Conservation (phyloP, 2,113 vertebrate genomes). For the Puntigrus tetrazona region DNA sequence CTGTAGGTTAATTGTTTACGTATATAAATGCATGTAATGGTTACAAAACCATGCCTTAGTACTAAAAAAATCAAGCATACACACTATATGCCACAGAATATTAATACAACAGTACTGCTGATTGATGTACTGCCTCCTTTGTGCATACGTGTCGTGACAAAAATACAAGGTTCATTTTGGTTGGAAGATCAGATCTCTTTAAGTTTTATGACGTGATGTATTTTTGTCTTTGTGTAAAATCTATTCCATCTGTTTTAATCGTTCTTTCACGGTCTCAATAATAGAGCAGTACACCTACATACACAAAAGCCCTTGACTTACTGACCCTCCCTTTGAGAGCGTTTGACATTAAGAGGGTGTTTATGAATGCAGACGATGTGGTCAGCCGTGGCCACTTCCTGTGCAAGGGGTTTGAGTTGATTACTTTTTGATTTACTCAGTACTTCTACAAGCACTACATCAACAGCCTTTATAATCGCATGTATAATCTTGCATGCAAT, state of each 20-base stretch:
- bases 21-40: background rate
- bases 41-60: background rate
- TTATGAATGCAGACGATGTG: conserved; percentile 33
- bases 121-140: background rate
- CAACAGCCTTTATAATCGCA: conserved; percentile 4
- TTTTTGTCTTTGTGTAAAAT: conserved; percentile 7
- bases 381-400: conserved; percentile 29
- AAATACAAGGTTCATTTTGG: background rate
- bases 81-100: background rate
- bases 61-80: background rate
- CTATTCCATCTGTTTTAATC: background rate
- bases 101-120: background rate
- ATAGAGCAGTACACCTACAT: background rate
- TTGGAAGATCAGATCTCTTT: background rate
- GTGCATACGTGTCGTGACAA: background rate
- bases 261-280: background rate
- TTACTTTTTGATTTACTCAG: conserved; percentile 31
- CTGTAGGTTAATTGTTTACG: too few species aligned
- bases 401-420: conserved; percentile 15
- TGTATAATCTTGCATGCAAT: conserved; percentile 14
- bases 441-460: conserved; percentile 24
- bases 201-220: background rate
- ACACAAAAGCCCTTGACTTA: conserved; percentile 21
- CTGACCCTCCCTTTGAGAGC: conserved; percentile 21
- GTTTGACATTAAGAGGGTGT: conserved; percentile 27